Conservation (phyloP, 2,888 invertebrate species). For the Caenorhabditis auriculariae region DNA sequence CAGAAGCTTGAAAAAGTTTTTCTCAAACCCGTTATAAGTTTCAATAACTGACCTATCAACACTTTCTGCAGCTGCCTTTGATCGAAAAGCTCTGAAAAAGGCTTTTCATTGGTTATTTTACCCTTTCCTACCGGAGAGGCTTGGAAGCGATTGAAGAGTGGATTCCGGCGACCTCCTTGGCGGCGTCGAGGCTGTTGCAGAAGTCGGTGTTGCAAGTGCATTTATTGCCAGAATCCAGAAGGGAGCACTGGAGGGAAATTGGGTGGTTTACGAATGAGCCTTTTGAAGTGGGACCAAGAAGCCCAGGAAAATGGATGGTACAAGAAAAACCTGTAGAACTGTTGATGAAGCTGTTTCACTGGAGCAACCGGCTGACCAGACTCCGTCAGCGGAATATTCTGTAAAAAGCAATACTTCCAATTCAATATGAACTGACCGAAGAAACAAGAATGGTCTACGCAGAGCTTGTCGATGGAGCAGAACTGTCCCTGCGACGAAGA, state of each 20-base stretch:
- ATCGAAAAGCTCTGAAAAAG: background rate
- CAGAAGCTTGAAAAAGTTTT: background rate
- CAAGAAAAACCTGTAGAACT: too few relatives aligned
- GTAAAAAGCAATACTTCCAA: too few relatives aligned
- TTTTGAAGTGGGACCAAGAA: too few relatives aligned
- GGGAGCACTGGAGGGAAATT: conserved; percentile 2
- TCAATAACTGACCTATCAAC: background rate
- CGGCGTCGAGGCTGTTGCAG: conserved; percentile 8
- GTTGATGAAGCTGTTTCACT: background rate
- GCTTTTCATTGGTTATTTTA: background rate
- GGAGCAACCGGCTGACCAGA: conserved; percentile 12
- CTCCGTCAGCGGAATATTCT: background rate
- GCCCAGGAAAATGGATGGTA: too few relatives aligned
- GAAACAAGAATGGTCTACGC: conserved; percentile 31
- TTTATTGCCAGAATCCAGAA: background rate
- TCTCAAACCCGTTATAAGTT: background rate
- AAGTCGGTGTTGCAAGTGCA: conserved; percentile 12
- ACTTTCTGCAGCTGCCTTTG: background rate
- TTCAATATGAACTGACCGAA: conserved; percentile 28
- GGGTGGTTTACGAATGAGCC: too few relatives aligned
- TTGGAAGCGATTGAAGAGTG: too few relatives aligned
- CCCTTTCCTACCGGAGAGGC: too few relatives aligned
- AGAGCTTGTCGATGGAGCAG: conserved; percentile 37
- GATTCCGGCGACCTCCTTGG: too few relatives aligned
- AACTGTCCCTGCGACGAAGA: conserved; percentile 27